These are phyloP conservation scores for Grus americana DNA, from an alignment of 2,113 vertebrate species.

Conservation along the genomic window DNA sequence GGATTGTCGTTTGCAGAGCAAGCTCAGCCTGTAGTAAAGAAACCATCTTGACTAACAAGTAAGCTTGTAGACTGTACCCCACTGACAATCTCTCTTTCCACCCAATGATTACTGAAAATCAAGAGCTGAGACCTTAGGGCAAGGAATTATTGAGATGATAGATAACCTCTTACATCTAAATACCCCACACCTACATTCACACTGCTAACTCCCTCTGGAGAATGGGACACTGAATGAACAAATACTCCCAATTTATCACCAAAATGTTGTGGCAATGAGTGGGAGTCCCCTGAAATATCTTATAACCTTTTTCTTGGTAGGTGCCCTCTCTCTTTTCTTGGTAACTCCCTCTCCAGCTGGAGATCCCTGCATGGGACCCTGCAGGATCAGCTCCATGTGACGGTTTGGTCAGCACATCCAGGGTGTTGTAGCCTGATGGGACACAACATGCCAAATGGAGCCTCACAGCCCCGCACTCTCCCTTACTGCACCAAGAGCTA, in stretches of 20 bases:
- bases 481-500: background rate
- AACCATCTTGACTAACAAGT: background rate
- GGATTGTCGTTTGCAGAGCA: background rate
- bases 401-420: accelerated
- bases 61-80: background rate
- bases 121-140: background rate
- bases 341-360: background rate
- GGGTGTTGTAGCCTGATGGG: background rate
- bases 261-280: background rate
- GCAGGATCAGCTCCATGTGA: accelerated
- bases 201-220: background rate
- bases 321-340: no score
- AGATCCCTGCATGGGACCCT: background rate
- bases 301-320: background rate
- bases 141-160: background rate
- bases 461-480: background rate
- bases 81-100: background rate
- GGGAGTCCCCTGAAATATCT: background rate
- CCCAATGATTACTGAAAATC: background rate
- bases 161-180: background rate
- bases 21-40: background rate
- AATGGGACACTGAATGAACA: background rate
- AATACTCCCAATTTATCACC: background rate
- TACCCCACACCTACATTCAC: background rate
- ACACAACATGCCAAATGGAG: background rate